These are phyloP conservation scores for Drosophila nr. medialis DNA, from an alignment of 2,888 invertebrate species.

Conservation along the genomic window DNA sequence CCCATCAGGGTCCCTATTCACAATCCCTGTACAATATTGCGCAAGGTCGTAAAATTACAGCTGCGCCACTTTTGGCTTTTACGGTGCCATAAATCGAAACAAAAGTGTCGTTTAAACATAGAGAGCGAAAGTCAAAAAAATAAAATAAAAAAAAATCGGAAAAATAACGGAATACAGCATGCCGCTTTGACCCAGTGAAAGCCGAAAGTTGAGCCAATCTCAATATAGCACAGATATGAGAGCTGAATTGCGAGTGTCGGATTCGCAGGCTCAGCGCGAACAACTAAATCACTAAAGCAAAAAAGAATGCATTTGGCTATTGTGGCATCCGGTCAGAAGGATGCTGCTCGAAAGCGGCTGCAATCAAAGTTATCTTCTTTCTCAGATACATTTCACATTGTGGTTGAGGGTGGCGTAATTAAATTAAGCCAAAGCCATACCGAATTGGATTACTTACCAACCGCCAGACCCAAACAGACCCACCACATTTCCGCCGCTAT, in stretches of 20 bases:
- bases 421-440: conserved; percentile 62
- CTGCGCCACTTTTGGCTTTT: conserved; percentile 72
- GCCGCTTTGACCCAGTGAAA: conserved; percentile 2
- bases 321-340: conserved; percentile 31
- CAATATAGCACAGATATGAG: conserved; percentile 25
- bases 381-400: conserved; percentile 33
- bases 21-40: conserved; percentile 29
- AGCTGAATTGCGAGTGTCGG: conserved; percentile 30
- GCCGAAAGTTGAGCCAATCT: conserved; percentile 30
- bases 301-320: conserved; percentile 38
- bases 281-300: conserved; percentile 45
- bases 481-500: neutral
- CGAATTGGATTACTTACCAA: conserved; percentile 50
- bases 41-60: conserved; percentile 68
- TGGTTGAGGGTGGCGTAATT: conserved; percentile 51
- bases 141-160: conserved; percentile 11
- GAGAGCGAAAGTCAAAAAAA: conserved; percentile 42
- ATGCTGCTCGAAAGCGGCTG: conserved; percentile 27
- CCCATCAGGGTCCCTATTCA: neutral
- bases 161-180: conserved; percentile 5
- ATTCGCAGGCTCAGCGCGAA: conserved; percentile 32
- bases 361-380: conserved; percentile 39
- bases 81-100: conserved; percentile 74
- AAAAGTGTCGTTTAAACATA: conserved; percentile 73
- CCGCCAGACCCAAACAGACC: conserved; percentile 3